Base-by-base conservation (phyloP, 2,888 invertebrate genomes). In the Asteroscopus sphinx region DNA sequence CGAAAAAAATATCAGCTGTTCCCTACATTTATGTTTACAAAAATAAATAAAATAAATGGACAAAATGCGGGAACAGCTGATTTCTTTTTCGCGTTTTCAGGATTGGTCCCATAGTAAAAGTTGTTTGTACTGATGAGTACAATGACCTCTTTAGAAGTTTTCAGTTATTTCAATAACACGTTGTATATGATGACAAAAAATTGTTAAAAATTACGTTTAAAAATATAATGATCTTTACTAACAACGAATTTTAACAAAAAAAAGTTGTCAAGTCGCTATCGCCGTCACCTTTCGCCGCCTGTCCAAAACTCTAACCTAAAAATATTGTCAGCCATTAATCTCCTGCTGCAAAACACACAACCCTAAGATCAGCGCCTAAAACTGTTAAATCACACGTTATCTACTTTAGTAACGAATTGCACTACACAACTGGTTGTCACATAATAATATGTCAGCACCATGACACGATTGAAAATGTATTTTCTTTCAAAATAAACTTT, bases 291-390 rank as follows among this genome's bases (percentile, higher is more conserved):
- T 35, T 5, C 39, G 30, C 47, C 47, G 55, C 57, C 63, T 67
- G 63, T 60, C 62, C 67, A 16, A 54, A 41, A 37, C 71, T 76
- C 64, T 25, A 51, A 47, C 46, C 65, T 74, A 61, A 77, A 71
- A 65, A 83, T 89, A 90, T 89, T 90, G 86, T 92, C 90, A 87
- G 83, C 93, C 83, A 89, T 93, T 93, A 93, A 88, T 93, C 93
- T 93, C 93, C 93, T 92, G 89, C 90, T 77, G 87, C 89, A 71
- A 64, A 73, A 67, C 76, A 69, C 83, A 79, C 88, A 83, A 85
- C 87, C 87, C 82, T 60, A 68, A 33, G 56, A 48, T 52, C 61
- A 49, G 58, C 77, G 69, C 73, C 57, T 36, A 53, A 32, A 47
- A 47, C 54, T 33, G 25, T 41, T 46, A 39, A 65, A 66, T 65